These are phyloP conservation scores for Propithecus perrieri DNA, from an alignment of 2,797 vertebrate species.

Conservation along the genomic window DNA sequence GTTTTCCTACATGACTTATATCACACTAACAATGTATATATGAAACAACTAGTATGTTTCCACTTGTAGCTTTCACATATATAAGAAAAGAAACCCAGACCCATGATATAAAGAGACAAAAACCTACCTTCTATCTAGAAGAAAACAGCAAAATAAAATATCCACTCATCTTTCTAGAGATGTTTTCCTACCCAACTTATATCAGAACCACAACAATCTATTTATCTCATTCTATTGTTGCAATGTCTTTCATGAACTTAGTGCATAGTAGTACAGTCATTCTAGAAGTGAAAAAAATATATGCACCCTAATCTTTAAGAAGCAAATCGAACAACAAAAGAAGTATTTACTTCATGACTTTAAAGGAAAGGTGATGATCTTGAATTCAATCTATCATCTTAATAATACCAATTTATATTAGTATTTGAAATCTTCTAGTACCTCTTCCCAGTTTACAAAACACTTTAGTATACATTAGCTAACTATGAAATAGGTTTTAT, in stretches of 20 bases:
- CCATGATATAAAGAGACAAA: not conserved
- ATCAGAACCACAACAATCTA: not conserved
- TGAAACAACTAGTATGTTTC: not conserved
- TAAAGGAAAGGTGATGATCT: not conserved
- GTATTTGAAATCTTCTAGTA: not conserved
- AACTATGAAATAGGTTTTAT: not conserved
- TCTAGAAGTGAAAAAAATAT: not conserved
- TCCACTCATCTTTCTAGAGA: not conserved
- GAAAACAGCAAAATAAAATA: slow-evolving; percentile 38
- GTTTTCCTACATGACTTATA: not conserved
- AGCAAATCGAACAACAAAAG: not conserved
- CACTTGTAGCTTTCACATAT: not conserved
- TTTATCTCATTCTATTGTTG: not conserved
- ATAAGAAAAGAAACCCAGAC: not conserved
- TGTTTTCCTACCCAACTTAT: not conserved
- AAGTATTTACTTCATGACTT: not conserved
- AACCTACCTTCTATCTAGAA: not conserved
- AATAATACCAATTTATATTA: not conserved
- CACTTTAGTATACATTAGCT: not conserved
- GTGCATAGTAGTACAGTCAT: not conserved
- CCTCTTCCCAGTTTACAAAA: not conserved
- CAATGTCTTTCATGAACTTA: not conserved
- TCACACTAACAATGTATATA: not conserved
- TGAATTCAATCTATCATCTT: not conserved
- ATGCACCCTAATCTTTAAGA: not conserved